A percentile compares a stretch with the other conserved stretches of the same genome.
phyloP scores from a whole-genome alignment of 2,113 vertebrate species.

The Callipepla californica region DNA sequence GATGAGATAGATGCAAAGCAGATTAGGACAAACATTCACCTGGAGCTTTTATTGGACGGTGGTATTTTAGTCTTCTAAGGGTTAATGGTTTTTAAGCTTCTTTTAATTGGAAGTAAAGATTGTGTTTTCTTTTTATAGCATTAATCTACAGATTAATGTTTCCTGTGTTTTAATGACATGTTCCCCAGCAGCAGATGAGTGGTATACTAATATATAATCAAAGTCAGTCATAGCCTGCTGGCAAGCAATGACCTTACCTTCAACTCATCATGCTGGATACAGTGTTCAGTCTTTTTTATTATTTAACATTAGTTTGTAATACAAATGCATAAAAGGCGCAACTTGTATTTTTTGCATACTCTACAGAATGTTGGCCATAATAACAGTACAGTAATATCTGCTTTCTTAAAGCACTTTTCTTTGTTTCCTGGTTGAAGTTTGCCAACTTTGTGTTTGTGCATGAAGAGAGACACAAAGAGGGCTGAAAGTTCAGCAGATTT shows the following conservation, averaged over 20 bases:
- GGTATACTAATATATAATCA: slow-evolving; percentile 75
- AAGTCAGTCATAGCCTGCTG: slow-evolving; percentile 69
- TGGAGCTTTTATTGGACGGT: neutral
- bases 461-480: neutral
- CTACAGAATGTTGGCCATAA: neutral
- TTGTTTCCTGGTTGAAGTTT: slow-evolving; percentile 2
- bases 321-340: neutral
- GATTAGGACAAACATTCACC: neutral
- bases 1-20: neutral
- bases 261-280: slow-evolving; percentile 42
- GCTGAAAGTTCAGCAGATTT: slow-evolving; percentile 24
- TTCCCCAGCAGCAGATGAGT: slow-evolving; percentile 65
- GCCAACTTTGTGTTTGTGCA: rapidly evolving
- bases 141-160: slow-evolving; percentile 75
- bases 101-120: slow-evolving; percentile 61
- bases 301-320: neutral
- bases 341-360: neutral
- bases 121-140: slow-evolving; percentile 63
- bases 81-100: slow-evolving; percentile 58
- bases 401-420: neutral
- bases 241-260: slow-evolving; percentile 76
- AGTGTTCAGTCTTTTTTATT: neutral
- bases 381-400: neutral
- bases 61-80: slow-evolving; percentile 15
- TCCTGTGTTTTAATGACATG: slow-evolving; percentile 70